Conservation (phyloP, 2,113 vertebrate species). For the Leptobrachium leishanense region DNA sequence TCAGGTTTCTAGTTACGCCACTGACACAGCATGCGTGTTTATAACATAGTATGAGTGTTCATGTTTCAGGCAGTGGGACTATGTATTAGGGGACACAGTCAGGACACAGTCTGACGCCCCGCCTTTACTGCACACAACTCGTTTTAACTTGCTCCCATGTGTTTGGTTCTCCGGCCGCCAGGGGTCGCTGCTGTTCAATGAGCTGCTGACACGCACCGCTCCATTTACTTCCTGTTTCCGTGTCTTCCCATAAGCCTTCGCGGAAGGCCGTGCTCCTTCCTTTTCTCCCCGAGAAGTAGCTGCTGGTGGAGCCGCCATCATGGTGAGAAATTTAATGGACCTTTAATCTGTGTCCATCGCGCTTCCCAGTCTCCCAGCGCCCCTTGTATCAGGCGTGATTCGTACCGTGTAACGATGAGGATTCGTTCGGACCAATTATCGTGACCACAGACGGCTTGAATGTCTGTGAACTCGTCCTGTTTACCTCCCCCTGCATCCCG, state of each 20-base stretch:
- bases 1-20: no score
- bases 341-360: slow-evolving; percentile 48
- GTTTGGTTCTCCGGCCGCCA: no score
- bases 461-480: not conserved
- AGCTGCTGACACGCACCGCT: no score
- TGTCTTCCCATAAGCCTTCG: slow-evolving; percentile 43
- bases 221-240: not conserved
- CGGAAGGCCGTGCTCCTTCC: slow-evolving; percentile 22
- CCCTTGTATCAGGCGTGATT: fast-evolving
- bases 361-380: fast-evolving
- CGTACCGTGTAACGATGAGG: not conserved
- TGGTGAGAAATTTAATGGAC: slow-evolving; percentile 33
- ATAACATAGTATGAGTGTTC: no score
- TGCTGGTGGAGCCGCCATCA: slow-evolving; percentile 17
- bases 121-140: no score
- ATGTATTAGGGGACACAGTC: no score
- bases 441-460: not conserved
- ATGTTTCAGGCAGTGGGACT: no score
- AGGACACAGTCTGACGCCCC: no score
- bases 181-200: no score
- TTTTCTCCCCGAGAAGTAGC: slow-evolving; percentile 42
- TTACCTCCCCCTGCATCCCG: not conserved
- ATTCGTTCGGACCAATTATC: not conserved
- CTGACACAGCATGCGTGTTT: no score
- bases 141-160: no score